Conservation (phyloP, 2,797 vertebrate species). For the Pteronotus mesoamericanus region DNA sequence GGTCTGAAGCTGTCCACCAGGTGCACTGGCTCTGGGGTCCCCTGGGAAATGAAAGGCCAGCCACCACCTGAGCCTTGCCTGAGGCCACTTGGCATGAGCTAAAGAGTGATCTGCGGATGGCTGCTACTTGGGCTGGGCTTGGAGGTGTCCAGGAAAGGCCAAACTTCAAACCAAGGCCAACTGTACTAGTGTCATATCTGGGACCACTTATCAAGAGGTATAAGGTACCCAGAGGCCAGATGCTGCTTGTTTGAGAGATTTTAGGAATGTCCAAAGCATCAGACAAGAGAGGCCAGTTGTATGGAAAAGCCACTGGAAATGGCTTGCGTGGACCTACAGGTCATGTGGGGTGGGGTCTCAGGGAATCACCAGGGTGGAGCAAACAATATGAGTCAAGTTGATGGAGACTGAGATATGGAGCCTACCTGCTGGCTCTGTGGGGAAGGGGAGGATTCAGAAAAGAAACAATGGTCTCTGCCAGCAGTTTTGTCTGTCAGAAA, state of each 20-base stretch:
- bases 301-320: background rate
- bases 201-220: background rate
- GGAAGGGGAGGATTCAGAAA: background rate
- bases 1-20: background rate
- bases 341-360: background rate
- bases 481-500: background rate
- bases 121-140: background rate
- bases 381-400: background rate
- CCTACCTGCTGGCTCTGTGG: background rate
- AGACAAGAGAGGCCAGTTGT: background rate
- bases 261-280: background rate
- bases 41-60: background rate
- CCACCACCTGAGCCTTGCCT: background rate
- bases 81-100: background rate
- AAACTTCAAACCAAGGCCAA: background rate
- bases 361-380: background rate
- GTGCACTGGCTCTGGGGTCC: background rate
- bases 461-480: background rate
- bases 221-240: background rate
- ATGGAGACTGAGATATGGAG: background rate
- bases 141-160: background rate
- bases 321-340: background rate
- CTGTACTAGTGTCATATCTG: background rate
- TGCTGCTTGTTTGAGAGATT: background rate
- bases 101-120: background rate